Base-by-base conservation (phyloP, 1,140 invertebrate species). In the Lasaia peninsularis region DNA sequence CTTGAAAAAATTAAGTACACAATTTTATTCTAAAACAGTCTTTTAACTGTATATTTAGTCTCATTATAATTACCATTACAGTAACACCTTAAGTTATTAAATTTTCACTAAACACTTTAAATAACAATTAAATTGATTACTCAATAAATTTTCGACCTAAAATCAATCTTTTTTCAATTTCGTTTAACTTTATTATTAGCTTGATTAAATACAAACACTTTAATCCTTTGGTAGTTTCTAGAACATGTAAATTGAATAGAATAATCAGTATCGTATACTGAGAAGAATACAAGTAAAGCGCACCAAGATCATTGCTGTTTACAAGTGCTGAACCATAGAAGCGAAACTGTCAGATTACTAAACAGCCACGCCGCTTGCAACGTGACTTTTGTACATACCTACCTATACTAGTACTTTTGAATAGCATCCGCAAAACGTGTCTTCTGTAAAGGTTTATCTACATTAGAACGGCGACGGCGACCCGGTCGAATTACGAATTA, bases 311-410 rank as follows among this genome's bases (percentile, higher is more conserved):
- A 67, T 67, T 68, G 62, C 52, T 66, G 58, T 75, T 24, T 44
- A 55, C 53, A 55, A 55, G 28, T 52, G 21, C 5, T 24, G 21
- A 24, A 24, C 24, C 24, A 28, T 7, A 28, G 24, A 28, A 32
- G 21, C 4, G 59, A 53, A 11, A 67, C 60, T 78, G 78, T 73
- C 71, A 75, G 60, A 63, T 62, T 54, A 59, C 56, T 53, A 60
- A 52, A 69, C 53, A 63, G 70, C 75, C 84, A 87, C 84, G 79
- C 84, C 82, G 80, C 75, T 71, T 85, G 81, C 84, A 87, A 87
- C 84, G 84, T 87, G 81, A 81, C 78, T 58, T 55, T 50, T n/a
- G 16, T 37, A 54, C 6, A 3, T 53, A 53, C 52, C 52, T 54
- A 54, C 18, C n/a, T 10, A 54, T 3, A 6, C 24, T 28, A 28